Base-by-base conservation (phyloP, 1,140 invertebrate genomes). In the Eumaeus atala region DNA sequence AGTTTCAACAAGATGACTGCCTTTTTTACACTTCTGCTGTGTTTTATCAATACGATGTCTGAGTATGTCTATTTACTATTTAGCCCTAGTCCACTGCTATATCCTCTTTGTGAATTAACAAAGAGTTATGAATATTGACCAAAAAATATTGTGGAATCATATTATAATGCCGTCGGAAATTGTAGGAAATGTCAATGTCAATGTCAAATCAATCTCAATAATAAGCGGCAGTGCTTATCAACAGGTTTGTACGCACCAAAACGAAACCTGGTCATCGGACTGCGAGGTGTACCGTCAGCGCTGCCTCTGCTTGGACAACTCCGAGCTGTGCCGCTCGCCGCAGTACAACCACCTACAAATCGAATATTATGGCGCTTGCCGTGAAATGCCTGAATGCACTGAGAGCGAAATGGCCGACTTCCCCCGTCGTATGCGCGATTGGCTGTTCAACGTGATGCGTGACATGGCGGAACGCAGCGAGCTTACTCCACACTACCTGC, bases 361-460 rank as follows among this genome's bases (percentile, higher is more conserved):
- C 68, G 95, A 97, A 65, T 98, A 98, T 84, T 97, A 96, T 70
- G 95, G 95, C 47, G 89, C 90, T 51, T 97, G 95, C 77, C 89
- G 93, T 56, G 90, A 95, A 71, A 93, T 95, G 87, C 92, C 91
- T 1, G 89, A 91, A 64, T 98, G 97, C 83, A 90, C 89, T 21
- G 89, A 92, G 35, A 93, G 93, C 56, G 95, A 98, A 79, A 94
- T 97, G 92, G 88, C 91, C 5, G 96, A 97, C 87, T 97, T 97
- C 84, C 96, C 96, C 16, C 90, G 96, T 17, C 91, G 97, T 66
- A 98, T 98, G 96, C 92, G 96, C 40, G 97, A 98, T 71, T 98
- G 97, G 97, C 91, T 98, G 7, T 98, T 97, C 90, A 97, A 97
- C 89, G 94, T 98, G 51, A 96, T 97, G 96, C 91, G 95, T 57